A percentile compares a stretch with the other conserved stretches of the same genome.
These are phyloP conservation scores for Drosophila santomea DNA, from an alignment of 1,140 invertebrate genomes.

Conservation along the genomic window DNA sequence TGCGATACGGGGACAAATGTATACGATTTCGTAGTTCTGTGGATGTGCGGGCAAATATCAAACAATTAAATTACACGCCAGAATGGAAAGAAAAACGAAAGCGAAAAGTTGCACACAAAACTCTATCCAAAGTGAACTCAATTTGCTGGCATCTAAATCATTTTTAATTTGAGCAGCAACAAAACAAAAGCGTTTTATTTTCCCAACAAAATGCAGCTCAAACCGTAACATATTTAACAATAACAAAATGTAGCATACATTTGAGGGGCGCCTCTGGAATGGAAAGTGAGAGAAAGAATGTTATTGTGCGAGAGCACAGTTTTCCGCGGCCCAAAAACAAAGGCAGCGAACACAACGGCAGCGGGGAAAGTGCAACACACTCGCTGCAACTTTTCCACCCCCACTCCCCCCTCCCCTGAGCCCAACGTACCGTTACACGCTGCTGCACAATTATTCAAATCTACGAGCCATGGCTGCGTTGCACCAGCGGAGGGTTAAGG, in stretches of 20 bases:
- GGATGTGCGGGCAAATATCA: slow-evolving; percentile 59
- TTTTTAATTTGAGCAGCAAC: slow-evolving; percentile 78
- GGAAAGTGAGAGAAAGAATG: slow-evolving; percentile 42
- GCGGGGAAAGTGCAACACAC: slow-evolving; percentile 27
- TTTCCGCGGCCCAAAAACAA: slow-evolving; percentile 52
- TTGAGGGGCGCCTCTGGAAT: slow-evolving; percentile 8
- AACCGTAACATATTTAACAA: slow-evolving; percentile 54
- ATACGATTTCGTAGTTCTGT: slow-evolving; percentile 9
- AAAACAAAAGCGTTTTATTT: slow-evolving; percentile 42
- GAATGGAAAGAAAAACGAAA: slow-evolving; percentile 53
- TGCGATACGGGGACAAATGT: slow-evolving; percentile 44
- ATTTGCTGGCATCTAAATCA: slow-evolving; percentile 81
- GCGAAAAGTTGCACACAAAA: slow-evolving; percentile 44
- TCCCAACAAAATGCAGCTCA: slow-evolving; percentile 23
- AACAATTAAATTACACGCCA: slow-evolving; percentile 76
- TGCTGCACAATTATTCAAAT: slow-evolving; percentile 83
- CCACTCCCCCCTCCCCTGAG: not conserved
- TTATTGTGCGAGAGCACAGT: slow-evolving; percentile 28
- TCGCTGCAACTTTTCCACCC: slow-evolving; percentile 10
- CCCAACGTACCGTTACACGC: slow-evolving; percentile 57
- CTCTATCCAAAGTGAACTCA: slow-evolving; percentile 64
- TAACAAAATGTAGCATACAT: slow-evolving; percentile 68
- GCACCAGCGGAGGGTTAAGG: slow-evolving; percentile 31
- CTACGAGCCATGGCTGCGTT: slow-evolving; percentile 70
- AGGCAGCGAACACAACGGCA: slow-evolving; percentile 12